Evolutionary conservation across 2,113 vertebrate genomes (phyloP).

Genomic region (Gobius niger): DNA sequence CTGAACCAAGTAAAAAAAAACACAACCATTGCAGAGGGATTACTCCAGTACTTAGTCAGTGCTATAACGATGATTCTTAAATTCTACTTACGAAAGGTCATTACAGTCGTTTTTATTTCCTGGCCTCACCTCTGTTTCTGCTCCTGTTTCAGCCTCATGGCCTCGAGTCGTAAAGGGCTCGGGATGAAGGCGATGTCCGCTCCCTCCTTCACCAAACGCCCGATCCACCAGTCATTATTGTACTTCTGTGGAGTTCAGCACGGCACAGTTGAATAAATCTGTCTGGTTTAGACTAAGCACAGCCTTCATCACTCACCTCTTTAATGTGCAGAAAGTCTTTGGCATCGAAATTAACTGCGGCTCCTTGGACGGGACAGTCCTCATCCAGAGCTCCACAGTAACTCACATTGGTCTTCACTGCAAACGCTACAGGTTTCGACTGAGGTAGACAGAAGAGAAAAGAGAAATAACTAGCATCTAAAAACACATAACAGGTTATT

Average conservation of each 20-base stretch:
- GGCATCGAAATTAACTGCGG: conserved; percentile 96
- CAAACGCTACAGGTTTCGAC: conserved; percentile 94
- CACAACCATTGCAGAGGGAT: too few relatives aligned
- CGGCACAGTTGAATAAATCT: neutral
- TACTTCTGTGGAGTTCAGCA: conserved; percentile 81
- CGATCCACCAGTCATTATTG: conserved; percentile 98
- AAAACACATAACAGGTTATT: neutral
- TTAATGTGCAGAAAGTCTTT: conserved; percentile 99
- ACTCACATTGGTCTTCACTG: conserved; percentile 94
- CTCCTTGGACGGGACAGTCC: conserved; percentile 94
- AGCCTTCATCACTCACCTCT: conserved; percentile 79
- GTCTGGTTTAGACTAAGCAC: neutral
- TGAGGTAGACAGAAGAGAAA: conserved; percentile 40
- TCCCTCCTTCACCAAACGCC: conserved; percentile 92
- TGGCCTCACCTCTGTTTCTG: conserved; percentile 87
- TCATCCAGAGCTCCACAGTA: conserved; percentile 94
- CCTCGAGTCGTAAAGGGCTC: conserved; percentile 92
- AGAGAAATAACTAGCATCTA: neutral
- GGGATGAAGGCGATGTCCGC: conserved; percentile 95
- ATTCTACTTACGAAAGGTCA: too few relatives aligned
- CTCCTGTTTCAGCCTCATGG: conserved; percentile 93
- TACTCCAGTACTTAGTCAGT: neutral
- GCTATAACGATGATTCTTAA: too few relatives aligned
- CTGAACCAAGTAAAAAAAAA: neutral
- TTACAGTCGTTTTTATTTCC: too few relatives aligned